Percentiles rank a stretch among this genome's conserved stretches.
Evolutionary conservation across 30 jellyfish, hydroid and myxozoan species (phyloP).

Genomic region (Hydractinia echinata): DNA sequence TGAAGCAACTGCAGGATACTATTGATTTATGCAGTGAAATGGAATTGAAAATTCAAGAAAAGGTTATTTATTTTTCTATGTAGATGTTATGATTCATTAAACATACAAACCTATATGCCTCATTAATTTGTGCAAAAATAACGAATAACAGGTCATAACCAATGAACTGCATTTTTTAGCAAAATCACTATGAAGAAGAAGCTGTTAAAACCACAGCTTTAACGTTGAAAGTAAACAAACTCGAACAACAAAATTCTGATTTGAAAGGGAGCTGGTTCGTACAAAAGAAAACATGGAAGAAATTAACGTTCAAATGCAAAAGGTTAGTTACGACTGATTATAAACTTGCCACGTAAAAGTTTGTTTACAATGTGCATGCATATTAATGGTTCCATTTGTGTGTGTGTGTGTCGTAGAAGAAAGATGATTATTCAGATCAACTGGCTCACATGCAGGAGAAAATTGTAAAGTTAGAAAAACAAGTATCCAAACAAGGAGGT

Average conservation of each 20-base stretch:
- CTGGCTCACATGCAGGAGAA: constrained; percentile 22
- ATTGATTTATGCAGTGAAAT: constrained; percentile 1
- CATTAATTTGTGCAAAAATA: background rate
- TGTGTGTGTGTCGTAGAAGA: background rate
- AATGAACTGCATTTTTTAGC: background rate
- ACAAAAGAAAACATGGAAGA: constrained; percentile 15
- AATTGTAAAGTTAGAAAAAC: constrained; percentile 7
- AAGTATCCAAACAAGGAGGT: constrained; percentile 8
- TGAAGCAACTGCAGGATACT: constrained; percentile 5
- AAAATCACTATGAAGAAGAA: constrained; percentile 12
- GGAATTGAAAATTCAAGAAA: background rate
- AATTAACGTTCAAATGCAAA: background rate
- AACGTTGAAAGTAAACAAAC: constrained; percentile 20
- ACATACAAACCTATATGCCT: background rate
- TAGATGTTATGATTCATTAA: no score
- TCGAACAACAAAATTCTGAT: constrained; percentile 21
- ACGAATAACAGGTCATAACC: background rate
- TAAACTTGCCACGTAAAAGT: background rate
- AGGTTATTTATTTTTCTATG: background rate
- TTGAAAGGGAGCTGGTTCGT: constrained; percentile 13
- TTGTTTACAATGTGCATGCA: background rate
- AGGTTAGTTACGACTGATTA: background rate
- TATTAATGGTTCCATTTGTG: background rate
- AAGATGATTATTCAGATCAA: constrained; percentile 32
- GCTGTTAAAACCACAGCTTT: background rate